These are phyloP conservation scores for Perdita meconis DNA, from an alignment of 2,888 invertebrate species.

Conservation along the genomic window DNA sequence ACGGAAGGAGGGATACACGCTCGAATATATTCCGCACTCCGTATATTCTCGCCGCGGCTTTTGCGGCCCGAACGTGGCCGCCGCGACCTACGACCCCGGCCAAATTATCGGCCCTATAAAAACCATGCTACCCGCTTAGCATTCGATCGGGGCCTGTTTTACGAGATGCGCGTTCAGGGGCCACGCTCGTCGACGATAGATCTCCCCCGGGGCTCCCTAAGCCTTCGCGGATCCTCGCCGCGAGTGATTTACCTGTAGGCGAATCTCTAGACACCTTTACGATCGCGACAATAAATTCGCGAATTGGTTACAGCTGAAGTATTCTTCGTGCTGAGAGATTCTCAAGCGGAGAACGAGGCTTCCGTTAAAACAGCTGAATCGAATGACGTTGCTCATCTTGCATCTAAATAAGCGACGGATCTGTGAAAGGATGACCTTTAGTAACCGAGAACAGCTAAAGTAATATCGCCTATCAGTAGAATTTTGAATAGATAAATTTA, in stretches of 20 bases:
- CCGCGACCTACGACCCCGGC: constrained; percentile 58
- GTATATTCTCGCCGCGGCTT: constrained; percentile 52
- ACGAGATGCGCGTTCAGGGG: constrained; percentile 53
- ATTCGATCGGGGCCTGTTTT: constrained; percentile 69
- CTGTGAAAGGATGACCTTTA: too few species aligned
- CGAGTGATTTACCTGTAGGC: constrained; percentile 36
- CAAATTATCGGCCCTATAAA: constrained; percentile 70
- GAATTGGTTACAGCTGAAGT: constrained; percentile 27
- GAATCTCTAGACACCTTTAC: constrained; percentile 34
- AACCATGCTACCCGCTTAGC: constrained; percentile 67
- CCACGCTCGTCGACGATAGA: constrained; percentile 49
- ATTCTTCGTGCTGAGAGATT: not conserved
- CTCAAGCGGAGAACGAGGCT: not conserved
- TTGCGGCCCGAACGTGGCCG: constrained; percentile 35
- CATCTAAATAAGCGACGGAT: too few species aligned
- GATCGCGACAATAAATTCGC: constrained; percentile 44
- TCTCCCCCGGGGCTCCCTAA: constrained; percentile 30
- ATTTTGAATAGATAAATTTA: too few species aligned
- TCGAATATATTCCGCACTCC: constrained; percentile 65
- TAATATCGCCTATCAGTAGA: too few species aligned
- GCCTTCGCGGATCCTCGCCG: constrained; percentile 17
- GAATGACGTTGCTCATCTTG: too few species aligned
- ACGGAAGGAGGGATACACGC: too few species aligned
- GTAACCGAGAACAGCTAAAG: too few species aligned
- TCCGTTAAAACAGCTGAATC: too few species aligned